Evolutionary conservation across 2,113 vertebrate species (phyloP), one percentile per base, ranked within the genome.

Genomic region (Halichoeres trimaculatus): DNA sequence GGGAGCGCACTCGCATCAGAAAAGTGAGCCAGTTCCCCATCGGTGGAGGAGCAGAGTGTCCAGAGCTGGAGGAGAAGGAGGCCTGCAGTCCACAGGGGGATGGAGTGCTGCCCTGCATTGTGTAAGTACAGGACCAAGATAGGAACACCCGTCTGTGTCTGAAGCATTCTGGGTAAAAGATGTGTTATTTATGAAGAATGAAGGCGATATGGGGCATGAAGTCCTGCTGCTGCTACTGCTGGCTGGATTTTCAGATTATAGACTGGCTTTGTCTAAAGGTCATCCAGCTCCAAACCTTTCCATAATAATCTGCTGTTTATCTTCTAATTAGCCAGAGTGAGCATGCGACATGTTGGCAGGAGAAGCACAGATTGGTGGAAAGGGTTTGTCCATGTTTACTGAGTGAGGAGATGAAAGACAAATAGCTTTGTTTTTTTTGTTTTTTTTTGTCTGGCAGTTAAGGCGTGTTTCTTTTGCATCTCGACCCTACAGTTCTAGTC

Each of bases 41-140:
- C 0, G 95, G 94, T 16, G 94, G 91, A 38, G 96, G 96, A 30
- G 89, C 81, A 0, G 94, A 95, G 14, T 99, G 98, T 74, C 96
- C 96, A 0, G 92, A 90, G 4, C 87, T 98, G 50, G 96, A 98
- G 84, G 96, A 98, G 80, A 92, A 61, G 38, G 96, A 98, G 26
- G 74, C 94, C 0, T 99, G 98, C 76, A 76, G 90, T 62, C 91
- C 95, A 26, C 94, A 94, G 74, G 94, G 93, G 78, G 95, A 98
- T 0, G 93, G 85, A 0, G 88, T 94, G 1, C 90, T 93, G 2
- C 93, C 95, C 0, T 99, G 98, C 84, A 91, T 95, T 47, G 93
- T 73, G 98, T 99, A 92, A 96, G 97, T 95, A 48, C 10, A 4
- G 0, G 8, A 41, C 20, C 5, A 9, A 16, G 30, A 54, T 0